Evolutionary conservation across 2,797 vertebrate genomes (phyloP).

Genomic region (Natrix natrix): DNA sequence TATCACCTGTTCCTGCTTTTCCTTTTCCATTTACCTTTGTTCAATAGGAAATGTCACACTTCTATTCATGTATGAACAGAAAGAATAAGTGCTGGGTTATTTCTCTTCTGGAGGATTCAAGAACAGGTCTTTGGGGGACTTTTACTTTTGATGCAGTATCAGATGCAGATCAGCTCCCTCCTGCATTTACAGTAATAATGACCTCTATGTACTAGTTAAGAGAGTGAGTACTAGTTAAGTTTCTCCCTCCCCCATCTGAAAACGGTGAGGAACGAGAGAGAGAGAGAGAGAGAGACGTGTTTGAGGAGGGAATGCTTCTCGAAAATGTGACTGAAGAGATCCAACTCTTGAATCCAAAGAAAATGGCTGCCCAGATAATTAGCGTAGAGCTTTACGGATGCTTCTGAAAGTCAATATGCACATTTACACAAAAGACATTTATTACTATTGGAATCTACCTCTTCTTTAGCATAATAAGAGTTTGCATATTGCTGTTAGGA

Average conservation of each 20-base stretch:
- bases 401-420: constrained; percentile 57
- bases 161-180: background rate
- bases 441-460: constrained; percentile 45
- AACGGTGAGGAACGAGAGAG: background rate
- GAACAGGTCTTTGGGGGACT: background rate
- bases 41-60: background rate
- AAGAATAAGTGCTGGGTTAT: background rate
- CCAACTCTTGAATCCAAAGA: constrained; percentile 41
- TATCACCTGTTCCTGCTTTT: background rate
- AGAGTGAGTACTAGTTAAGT: background rate
- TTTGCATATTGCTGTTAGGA: constrained; percentile 58
- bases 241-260: background rate
- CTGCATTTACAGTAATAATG: constrained; percentile 40
- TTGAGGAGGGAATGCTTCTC: constrained; percentile 32
- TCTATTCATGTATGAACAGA: background rate
- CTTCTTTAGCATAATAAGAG: constrained; percentile 53
- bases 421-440: constrained; percentile 41
- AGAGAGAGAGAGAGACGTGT: background rate
- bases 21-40: background rate
- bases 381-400: constrained; percentile 36
- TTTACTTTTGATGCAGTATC: background rate
- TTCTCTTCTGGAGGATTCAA: background rate
- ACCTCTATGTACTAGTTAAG: constrained; percentile 41
- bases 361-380: constrained; percentile 42
- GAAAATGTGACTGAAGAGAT: constrained; percentile 31